Evolutionary conservation across 1,140 invertebrate species (phyloP).

Genomic region (Drosophila oshimai): DNA sequence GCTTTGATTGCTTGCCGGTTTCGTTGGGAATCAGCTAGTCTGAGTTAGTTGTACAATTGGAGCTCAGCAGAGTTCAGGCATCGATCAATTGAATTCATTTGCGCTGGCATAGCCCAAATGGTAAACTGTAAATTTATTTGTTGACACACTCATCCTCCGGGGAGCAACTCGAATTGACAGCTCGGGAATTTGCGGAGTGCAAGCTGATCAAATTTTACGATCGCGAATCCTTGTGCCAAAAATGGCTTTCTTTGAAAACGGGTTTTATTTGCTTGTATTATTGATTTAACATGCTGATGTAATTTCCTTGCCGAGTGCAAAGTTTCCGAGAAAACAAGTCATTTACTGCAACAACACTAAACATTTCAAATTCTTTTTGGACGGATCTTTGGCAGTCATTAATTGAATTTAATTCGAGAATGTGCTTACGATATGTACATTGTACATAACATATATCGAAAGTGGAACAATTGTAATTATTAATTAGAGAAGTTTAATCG

Average conservation of each 20-base stretch:
- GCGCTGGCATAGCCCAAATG: conserved; percentile 21
- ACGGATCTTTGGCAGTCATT: conserved; percentile 52
- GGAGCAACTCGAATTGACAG: conserved; percentile 23
- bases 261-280: conserved; percentile 12
- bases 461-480: conserved; percentile 42
- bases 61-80: conserved; percentile 14
- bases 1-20: conserved; percentile 60
- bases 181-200: conserved; percentile 11
- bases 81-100: conserved; percentile 68
- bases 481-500: conserved; percentile 8
- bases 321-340: conserved; percentile 48
- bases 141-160: conserved; percentile 41
- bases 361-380: conserved; percentile 32
- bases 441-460: no score
- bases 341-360: conserved; percentile 28
- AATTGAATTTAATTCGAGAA: conserved; percentile 62
- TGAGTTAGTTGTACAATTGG: conserved; percentile 65
- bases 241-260: conserved; percentile 20
- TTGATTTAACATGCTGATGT: conserved; percentile 41
- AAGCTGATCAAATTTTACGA: conserved; percentile 13
- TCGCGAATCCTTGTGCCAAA: conserved; percentile 19
- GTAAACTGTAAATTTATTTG: conserved; percentile 61
- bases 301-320: conserved; percentile 53
- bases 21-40: conserved; percentile 69
- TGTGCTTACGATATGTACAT: conserved; percentile 2